These are phyloP conservation scores for Ptilonorhynchus violaceus DNA, from an alignment of 2,113 vertebrate genomes.

Conservation along the genomic window DNA sequence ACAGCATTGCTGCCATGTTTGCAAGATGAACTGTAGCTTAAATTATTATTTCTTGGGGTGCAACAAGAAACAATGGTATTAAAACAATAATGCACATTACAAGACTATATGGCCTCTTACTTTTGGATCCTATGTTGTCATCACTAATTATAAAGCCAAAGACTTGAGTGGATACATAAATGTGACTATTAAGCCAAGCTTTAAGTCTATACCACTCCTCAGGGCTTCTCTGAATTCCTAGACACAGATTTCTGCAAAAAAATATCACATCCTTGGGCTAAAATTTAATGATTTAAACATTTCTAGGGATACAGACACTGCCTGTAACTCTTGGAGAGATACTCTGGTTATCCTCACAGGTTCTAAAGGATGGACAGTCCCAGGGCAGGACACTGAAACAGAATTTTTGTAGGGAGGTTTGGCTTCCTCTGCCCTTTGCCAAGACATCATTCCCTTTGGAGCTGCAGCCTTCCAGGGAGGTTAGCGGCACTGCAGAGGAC, in stretches of 20 bases:
- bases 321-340: background rate
- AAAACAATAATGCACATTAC: background rate
- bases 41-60: background rate
- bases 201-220: background rate
- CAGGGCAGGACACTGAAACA: too few species aligned
- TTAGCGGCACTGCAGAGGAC: fast-evolving
- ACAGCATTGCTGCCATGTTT: background rate
- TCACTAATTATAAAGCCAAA: background rate
- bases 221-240: background rate
- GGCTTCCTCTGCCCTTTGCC: background rate
- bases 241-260: background rate
- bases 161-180: background rate
- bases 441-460: background rate
- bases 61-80: background rate
- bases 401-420: background rate
- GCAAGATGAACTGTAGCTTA: background rate
- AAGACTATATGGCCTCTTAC: background rate
- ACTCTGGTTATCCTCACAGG: background rate
- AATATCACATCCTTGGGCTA: background rate
- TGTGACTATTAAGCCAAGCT: background rate
- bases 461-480: background rate
- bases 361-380: background rate
- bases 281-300: background rate
- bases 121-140: background rate
- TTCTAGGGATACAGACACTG: background rate